Evolutionary conservation across 2,797 vertebrate species (phyloP), one percentile per base, ranked within the genome.

Genomic region (Halcyon badia): DNA sequence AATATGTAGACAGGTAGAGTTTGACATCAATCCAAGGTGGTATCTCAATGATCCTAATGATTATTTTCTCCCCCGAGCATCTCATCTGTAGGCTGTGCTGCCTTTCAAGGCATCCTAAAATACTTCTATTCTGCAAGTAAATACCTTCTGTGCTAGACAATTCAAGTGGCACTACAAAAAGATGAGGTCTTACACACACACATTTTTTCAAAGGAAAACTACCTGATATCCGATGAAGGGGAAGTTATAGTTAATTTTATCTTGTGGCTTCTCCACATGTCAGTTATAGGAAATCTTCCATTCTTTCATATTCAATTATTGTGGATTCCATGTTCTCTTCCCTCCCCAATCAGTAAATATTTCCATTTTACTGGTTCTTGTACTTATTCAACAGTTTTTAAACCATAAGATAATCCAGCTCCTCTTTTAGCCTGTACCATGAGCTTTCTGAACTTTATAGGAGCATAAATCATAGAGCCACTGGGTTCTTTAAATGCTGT

Each of bases 361-460:
- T 39, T 62, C 12, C 6, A 19, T 91, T 79, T 21, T 64, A 58
- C 77, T 87, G 4, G 9, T 61, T 79, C 46, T 52, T 76, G 25
- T 71, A 15, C 52, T 86, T 79, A 77, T 24, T 84, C 37, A 86
- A 51, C 39, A 42, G 56, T 72, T 90, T 90, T 70, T 46, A 62
- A 90, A 48, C 62, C 11, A 0, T 61, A 72, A 84, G 58, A 57
- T 49, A 80, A 31, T 56, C 30, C 10, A 57, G 20, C 8, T 87
- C 8, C n/a, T 62, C 42, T 60, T 87, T 82, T 83, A 94, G 64
- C 35, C 81, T 92, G 94, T 94, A 76, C 84, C 46, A n/a, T 19
- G 5, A 91, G 68, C 66, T 91, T 89, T 92, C 65, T 94, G 87
- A 94, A 94, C 95, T 92, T 94, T 90, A 58, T 80, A 90, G 46